Percentiles rank a stretch among this genome's conserved stretches.
phyloP scores from a whole-genome alignment of 2,113 vertebrate genomes.

The Agelaius tricolor region DNA sequence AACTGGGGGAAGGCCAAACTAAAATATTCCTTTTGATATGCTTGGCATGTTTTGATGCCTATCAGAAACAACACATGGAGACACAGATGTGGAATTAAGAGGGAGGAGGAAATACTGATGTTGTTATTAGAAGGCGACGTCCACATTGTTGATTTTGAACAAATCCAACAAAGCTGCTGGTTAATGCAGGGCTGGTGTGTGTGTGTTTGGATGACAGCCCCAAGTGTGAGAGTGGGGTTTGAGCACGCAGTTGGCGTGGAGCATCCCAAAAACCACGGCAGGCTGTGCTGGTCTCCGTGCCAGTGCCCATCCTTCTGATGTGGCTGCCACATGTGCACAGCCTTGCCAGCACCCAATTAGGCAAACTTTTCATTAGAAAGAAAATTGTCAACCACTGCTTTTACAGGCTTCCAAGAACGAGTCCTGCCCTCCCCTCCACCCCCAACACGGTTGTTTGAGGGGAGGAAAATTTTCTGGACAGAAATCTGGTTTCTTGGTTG shows the following conservation, averaged over 20 bases:
- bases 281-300: background rate
- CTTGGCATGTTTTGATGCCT: background rate
- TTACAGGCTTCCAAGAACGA: background rate
- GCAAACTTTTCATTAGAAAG: slow-evolving; percentile 27
- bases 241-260: background rate
- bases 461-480: background rate
- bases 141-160: background rate
- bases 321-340: slow-evolving; percentile 39
- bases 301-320: slow-evolving; percentile 34
- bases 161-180: background rate
- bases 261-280: background rate
- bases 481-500: background rate
- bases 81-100: background rate
- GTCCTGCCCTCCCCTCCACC: background rate
- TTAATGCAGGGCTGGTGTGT: background rate
- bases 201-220: background rate
- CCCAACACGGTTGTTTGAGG: background rate
- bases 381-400: background rate
- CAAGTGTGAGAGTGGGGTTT: background rate
- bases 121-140: background rate
- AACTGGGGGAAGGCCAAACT: background rate
- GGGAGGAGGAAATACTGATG: background rate
- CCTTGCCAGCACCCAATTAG: background rate
- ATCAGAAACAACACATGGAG: background rate
- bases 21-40: background rate